phyloP scores from a whole-genome alignment of 2,113 vertebrate species.

The Apistogramma diplotaenia region DNA sequence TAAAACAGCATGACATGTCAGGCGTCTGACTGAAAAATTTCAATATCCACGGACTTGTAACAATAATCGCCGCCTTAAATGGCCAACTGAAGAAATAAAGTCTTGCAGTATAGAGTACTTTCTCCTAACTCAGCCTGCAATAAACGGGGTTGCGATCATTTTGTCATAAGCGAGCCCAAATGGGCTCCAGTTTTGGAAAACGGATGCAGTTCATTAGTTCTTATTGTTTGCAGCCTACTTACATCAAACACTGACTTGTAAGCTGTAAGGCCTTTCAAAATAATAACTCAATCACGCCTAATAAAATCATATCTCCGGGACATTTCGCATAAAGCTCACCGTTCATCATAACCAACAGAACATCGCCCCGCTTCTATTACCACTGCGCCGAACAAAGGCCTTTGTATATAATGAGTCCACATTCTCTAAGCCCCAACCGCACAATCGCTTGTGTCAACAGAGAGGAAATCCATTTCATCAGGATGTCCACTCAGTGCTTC shows the following conservation, averaged over 20 bases:
- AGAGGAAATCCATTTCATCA: constrained; percentile 68
- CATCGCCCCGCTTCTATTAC: constrained; percentile 39
- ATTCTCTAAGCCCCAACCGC: constrained; percentile 62
- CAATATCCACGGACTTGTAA: background rate
- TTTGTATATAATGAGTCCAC: constrained; percentile 65
- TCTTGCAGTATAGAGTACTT: background rate
- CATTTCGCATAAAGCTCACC: constrained; percentile 34
- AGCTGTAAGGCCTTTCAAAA: constrained; percentile 29
- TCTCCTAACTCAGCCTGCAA: background rate
- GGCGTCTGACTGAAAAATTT: constrained; percentile 40
- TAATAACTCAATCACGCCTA: constrained; percentile 45
- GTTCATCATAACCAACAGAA: constrained; percentile 51
- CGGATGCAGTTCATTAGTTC: constrained; percentile 35
- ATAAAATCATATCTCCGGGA: constrained; percentile 45
- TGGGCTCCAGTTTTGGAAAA: constrained; percentile 29
- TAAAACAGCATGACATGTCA: constrained; percentile 32
- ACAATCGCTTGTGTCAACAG: constrained; percentile 75
- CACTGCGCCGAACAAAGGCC: constrained; percentile 45
- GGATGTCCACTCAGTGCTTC: constrained; percentile 53
- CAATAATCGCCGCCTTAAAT: constrained; percentile 14
- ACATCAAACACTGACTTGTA: constrained; percentile 41
- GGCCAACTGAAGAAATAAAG: constrained; percentile 42
- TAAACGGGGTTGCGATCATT: constrained; percentile 26
- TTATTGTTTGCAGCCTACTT: constrained; percentile 33
- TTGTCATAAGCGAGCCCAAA: constrained; percentile 36